phyloP scores from a whole-genome alignment of 1,140 invertebrate species.

The Thalassaphorura encarpata region DNA sequence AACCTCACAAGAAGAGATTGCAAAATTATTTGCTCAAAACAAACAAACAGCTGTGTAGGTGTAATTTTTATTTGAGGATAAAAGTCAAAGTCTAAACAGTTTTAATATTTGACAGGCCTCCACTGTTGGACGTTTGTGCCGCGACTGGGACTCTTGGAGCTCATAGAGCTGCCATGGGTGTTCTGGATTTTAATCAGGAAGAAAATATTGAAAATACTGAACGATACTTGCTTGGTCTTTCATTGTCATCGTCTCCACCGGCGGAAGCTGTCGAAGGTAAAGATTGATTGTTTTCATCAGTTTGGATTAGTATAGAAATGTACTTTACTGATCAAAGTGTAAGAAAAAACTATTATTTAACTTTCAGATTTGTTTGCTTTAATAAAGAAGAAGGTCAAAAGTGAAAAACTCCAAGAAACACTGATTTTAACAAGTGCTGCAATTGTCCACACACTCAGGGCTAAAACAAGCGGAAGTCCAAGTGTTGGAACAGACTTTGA shows the following conservation, averaged over 20 bases:
- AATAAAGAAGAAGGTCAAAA: slow-evolving; percentile 36
- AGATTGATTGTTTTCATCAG: slow-evolving; percentile 6
- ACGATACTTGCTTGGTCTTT: slow-evolving; percentile 60
- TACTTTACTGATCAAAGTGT: not conserved
- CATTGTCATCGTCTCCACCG: slow-evolving; percentile 50
- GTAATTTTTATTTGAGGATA: not conserved
- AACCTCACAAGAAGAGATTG: slow-evolving; percentile 48
- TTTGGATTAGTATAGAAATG: not conserved
- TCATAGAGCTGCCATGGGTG: slow-evolving; percentile 55
- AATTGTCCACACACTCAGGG: slow-evolving; percentile 39
- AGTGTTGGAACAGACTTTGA: slow-evolving; percentile 40
- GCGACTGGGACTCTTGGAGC: slow-evolving; percentile 53
- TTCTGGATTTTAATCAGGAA: slow-evolving; percentile 48
- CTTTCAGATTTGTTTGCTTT: slow-evolving; percentile 35
- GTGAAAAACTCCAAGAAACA: slow-evolving; percentile 52
- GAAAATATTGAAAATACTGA: slow-evolving; percentile 51
- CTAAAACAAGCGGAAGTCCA: not conserved
- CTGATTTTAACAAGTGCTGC: slow-evolving; percentile 52
- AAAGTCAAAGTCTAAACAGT: not conserved
- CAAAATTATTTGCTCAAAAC: slow-evolving; percentile 48
- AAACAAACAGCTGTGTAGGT: slow-evolving; percentile 20
- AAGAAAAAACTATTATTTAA: slow-evolving; percentile 4
- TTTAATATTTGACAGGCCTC: slow-evolving; percentile 41
- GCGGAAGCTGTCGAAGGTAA: slow-evolving; percentile 48
- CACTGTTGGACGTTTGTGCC: slow-evolving; percentile 58